Base-by-base conservation (phyloP, 2,888 invertebrate species). In the Amaurobius ferox region DNA sequence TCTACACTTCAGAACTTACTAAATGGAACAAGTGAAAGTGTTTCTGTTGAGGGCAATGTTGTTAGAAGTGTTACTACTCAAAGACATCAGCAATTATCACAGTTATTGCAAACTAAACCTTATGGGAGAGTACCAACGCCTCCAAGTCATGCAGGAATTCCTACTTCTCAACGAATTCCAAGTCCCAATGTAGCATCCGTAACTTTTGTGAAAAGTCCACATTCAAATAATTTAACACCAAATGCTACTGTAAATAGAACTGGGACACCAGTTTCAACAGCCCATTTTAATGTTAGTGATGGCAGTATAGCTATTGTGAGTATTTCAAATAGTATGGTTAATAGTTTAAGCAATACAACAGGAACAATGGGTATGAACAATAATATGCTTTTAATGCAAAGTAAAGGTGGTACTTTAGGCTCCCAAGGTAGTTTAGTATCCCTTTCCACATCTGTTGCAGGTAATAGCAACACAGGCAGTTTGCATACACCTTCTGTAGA, bases 191-290 rank as follows among this genome's bases (percentile, higher is more conserved):
- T 88, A n/a, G 78, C 86, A 48, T 85, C 88, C 67, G 79, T 88
- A 55, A 73, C 81, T 74, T 87, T 70, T 85, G 88, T 87, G 35
- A 89, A 88, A 88, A 88, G 88, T 86, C 88, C 89, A 61, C 88
- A 88, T 83, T 74, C 88, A 64, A 88, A 87, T 83, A 89, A 86
- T 87, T 67, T 88, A 91, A 96, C 96, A 78, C 96, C 96, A 67
- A 96, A 96, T 90, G 95, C 95, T 89, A 94, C 95, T 89, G 95
- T 95, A 88, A 94, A 95, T 89, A 91, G 91, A 88, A 71, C 88
- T 55, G 89, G 89, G 29, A 88, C 89, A 30, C 88, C 88, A 32
- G 87, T 89, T 71, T 89, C 77, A 29, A 35, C 89, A 85, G 86
- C 89, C 48, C 87, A 89, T 87, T 89, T 90, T 83, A 88, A 83